phyloP scores from a whole-genome alignment of 2,888 invertebrate genomes.

The Macroteleia sp. region DNA sequence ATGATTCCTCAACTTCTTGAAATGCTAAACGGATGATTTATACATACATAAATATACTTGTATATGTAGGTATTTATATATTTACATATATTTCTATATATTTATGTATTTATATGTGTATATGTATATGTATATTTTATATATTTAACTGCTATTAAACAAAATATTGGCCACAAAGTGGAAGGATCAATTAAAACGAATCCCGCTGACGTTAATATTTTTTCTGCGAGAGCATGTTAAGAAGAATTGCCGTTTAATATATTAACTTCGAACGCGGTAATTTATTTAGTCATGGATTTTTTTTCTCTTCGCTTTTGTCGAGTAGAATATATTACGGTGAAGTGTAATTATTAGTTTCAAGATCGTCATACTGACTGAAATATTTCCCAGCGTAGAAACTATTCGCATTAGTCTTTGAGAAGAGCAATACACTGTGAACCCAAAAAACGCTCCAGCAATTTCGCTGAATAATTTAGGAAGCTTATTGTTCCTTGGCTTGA shows the following conservation, averaged over 20 bases:
- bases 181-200: background rate
- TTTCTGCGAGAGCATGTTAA: background rate
- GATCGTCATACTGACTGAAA: conserved; percentile 48
- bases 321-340: conserved; percentile 36
- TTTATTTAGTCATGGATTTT: conserved; percentile 17
- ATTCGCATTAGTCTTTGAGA: conserved; percentile 52
- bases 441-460: conserved; percentile 33
- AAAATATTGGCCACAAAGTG: background rate
- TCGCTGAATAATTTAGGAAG: conserved; percentile 32
- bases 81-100: no score
- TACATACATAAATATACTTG: no score
- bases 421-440: conserved; percentile 30
- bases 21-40: no score
- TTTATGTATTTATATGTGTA: no score
- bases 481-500: conserved; percentile 26
- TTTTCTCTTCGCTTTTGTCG: conserved; percentile 1
- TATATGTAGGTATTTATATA: no score
- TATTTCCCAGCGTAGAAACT: conserved; percentile 34
- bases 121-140: no score
- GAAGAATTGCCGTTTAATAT: conserved; percentile 27
- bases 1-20: no score
- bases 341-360: conserved; percentile 53
- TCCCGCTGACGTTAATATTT: background rate
- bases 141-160: no score
- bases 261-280: conserved; percentile 21